A percentile compares a stretch with the other conserved stretches of the same genome.
phyloP scores from a whole-genome alignment of 2,113 vertebrate genomes.

The Thalassarche chlororhynchos region DNA sequence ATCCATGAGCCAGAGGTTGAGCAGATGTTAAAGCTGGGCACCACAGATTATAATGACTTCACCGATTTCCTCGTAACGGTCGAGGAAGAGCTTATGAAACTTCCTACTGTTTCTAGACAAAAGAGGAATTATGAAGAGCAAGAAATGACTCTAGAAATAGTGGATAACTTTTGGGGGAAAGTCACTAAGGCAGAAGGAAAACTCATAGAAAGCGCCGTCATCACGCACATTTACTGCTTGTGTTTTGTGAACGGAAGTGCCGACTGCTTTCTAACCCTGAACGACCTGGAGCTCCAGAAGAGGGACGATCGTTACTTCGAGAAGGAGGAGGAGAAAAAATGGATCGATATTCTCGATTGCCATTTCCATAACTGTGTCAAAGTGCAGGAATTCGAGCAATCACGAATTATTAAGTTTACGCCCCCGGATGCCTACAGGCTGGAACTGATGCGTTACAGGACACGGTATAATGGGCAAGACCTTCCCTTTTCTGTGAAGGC shows the following conservation, averaged over 20 bases:
- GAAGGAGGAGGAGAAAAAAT: conserved; percentile 76
- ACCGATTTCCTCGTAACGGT: conserved; percentile 84
- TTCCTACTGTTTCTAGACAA: conserved; percentile 75
- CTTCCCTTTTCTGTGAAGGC: conserved; percentile 92
- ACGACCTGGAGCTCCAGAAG: conserved; percentile 85
- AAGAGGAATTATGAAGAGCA: conserved; percentile 90
- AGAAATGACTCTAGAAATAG: conserved; percentile 89
- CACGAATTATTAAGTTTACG: conserved; percentile 85
- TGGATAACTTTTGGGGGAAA: conserved; percentile 90
- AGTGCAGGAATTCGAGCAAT: conserved; percentile 81
- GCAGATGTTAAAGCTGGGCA: conserved; percentile 95
- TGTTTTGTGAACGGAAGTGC: conserved; percentile 85
- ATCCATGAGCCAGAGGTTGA: conserved; percentile 86
- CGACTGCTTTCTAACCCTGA: conserved; percentile 92
- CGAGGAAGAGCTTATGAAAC: conserved; percentile 89
- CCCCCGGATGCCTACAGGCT: conserved; percentile 88
- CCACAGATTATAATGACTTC: conserved; percentile 84
- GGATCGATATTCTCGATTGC: conserved; percentile 85
- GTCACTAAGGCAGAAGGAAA: conserved; percentile 83
- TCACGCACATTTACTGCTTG: conserved; percentile 89
- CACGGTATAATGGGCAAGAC: conserved; percentile 70
- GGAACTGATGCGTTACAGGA: conserved; percentile 93
- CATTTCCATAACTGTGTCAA: conserved; percentile 89
- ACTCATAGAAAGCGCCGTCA: conserved; percentile 77
- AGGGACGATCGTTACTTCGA: conserved; percentile 80